Conservation (phyloP, 2,888 invertebrate genomes). For the Yponomeuta evonymella region DNA sequence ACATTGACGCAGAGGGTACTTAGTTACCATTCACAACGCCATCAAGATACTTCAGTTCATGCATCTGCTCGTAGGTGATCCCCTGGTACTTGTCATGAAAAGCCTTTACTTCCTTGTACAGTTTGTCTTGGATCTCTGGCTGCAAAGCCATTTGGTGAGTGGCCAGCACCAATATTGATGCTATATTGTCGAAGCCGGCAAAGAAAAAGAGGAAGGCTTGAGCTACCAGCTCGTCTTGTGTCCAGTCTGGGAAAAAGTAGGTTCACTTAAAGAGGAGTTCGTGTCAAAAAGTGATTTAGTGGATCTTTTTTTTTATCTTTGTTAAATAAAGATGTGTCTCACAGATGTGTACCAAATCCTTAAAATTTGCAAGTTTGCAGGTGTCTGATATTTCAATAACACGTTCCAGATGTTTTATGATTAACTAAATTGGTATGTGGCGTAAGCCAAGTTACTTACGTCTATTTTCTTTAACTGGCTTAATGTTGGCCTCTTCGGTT, state of each 20-base stretch:
- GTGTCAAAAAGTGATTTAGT: too few species aligned
- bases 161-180: conserved; percentile 45
- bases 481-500: background rate
- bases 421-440: background rate
- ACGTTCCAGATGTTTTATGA: background rate
- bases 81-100: conserved; percentile 21
- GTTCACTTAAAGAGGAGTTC: background rate
- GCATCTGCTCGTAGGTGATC: conserved; percentile 24
- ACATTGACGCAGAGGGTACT: too few species aligned
- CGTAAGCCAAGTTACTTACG: background rate
- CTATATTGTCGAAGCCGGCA: conserved; percentile 65
- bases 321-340: too few species aligned
- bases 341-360: too few species aligned
- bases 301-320: too few species aligned
- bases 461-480: background rate
- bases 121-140: conserved; percentile 42
- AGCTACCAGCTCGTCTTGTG: conserved; percentile 48
- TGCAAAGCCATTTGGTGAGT: conserved; percentile 53
- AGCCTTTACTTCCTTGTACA: conserved; percentile 3
- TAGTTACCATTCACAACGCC: conserved; percentile 48
- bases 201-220: conserved; percentile 67
- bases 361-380: too few species aligned
- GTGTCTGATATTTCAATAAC: background rate
- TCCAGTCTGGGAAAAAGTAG: conserved; percentile 49
- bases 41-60: conserved; percentile 51